Base-by-base conservation (phyloP, 2,888 invertebrate species). In the Spodoptera littoralis region DNA sequence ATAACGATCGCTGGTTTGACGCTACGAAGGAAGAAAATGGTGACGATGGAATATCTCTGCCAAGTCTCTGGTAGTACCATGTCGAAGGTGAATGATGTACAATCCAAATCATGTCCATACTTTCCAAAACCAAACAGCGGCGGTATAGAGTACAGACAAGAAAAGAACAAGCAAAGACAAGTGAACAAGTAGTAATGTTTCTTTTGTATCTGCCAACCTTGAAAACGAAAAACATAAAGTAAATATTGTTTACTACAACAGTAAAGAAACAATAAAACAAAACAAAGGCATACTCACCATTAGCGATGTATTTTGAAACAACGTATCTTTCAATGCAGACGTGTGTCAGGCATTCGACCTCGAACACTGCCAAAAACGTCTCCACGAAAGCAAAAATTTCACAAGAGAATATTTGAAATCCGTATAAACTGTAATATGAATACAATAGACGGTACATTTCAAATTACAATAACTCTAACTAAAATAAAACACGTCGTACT, bases 301-400 rank as follows among this genome's bases (percentile, higher is more conserved):
- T 88, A 52, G 83, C 84, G 18, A 83, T 84, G 70, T 92, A 92
- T 79, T 91, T 91, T 8, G 91, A 88, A 9, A 91, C 79, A 11
- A 95, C 89, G 73, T 92, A 94, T 84, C 95, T 87, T 78, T 95
- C 95, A 53, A 95, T 89, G 70, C 94, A 93, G 41, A 95, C 84
- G 60, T 94, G 88, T 1, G 95, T 91, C 18, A 95, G 81, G 62
- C 90, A 88, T 79, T 93, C 92, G 49, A 95, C 88, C 85, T 95
- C 95, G 63, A 91, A 90, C 11, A 93, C 88, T 46, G 92, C 89
- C 70, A 95, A 77, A 79, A 95, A 91, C 58, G 93, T 93, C 64
- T 94, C 92, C 68, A 92, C 77, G 73, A 94, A 95, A 27, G 81
- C 88, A 73, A 83, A 82, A 65, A 84, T 56, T 52, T 85, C 74